These are phyloP conservation scores for Pituophis catenifer DNA, from an alignment of 2,113 vertebrate species.

Conservation along the genomic window DNA sequence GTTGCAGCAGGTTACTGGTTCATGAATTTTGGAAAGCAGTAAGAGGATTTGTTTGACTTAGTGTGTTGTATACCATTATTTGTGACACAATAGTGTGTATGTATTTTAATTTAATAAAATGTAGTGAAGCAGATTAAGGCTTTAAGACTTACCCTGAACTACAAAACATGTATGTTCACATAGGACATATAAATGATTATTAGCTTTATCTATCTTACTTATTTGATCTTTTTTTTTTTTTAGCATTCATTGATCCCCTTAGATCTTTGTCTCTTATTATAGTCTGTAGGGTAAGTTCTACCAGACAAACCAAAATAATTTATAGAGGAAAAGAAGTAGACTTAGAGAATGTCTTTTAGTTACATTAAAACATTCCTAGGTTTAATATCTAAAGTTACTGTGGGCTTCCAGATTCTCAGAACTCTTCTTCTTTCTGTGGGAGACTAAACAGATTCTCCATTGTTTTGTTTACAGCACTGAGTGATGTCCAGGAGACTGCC, in stretches of 20 bases:
- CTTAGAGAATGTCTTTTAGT: background rate
- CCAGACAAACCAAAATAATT: background rate
- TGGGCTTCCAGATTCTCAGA: background rate
- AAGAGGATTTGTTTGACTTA: background rate
- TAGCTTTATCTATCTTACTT: background rate
- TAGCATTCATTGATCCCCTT: background rate
- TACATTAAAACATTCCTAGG: slow-evolving; percentile 4
- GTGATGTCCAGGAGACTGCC: slow-evolving; percentile 64
- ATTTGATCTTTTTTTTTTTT: background rate
- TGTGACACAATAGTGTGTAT: background rate
- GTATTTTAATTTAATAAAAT: background rate
- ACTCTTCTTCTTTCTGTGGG: slow-evolving; percentile 26
- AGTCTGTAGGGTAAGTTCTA: background rate
- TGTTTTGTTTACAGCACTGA: slow-evolving; percentile 70
- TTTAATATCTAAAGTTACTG: slow-evolving; percentile 6
- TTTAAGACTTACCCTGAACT: background rate
- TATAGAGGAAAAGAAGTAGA: background rate
- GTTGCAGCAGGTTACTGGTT: background rate
- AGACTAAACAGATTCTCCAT: slow-evolving; percentile 33
- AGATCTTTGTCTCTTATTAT: background rate
- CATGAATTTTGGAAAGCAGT: background rate
- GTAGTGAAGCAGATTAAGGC: background rate
- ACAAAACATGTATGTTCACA: background rate
- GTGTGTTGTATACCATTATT: background rate
- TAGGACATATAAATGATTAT: background rate